Percentiles rank a stretch among this genome's conserved stretches.
phyloP scores from a whole-genome alignment of 2,797 vertebrate genomes.

The Eospalax fontanierii region DNA sequence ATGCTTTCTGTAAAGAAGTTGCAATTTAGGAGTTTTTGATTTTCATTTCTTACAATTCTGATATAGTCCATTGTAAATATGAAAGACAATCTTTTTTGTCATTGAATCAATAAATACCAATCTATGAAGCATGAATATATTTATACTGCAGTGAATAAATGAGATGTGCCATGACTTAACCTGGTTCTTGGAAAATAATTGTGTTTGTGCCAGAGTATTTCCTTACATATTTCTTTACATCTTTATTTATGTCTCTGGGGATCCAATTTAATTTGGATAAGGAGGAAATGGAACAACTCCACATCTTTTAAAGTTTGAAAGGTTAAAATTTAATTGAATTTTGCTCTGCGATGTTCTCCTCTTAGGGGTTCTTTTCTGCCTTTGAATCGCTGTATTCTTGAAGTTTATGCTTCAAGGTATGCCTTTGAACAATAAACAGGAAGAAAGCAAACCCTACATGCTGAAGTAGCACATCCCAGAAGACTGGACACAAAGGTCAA shows the following conservation, averaged over 20 bases:
- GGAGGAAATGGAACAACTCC: slow-evolving; percentile 75
- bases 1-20: slow-evolving; percentile 37
- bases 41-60: not conserved
- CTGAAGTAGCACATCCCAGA: not conserved
- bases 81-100: slow-evolving; percentile 56
- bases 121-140: slow-evolving; percentile 42
- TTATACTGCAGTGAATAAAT: slow-evolving; percentile 63
- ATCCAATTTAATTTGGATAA: slow-evolving; percentile 82
- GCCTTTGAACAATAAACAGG: slow-evolving; percentile 54
- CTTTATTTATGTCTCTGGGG: slow-evolving; percentile 83
- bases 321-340: slow-evolving; percentile 85
- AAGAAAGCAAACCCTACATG: slow-evolving; percentile 10
- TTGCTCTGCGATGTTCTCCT: slow-evolving; percentile 52
- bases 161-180: slow-evolving; percentile 73
- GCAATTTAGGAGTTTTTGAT: not conserved
- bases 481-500: slow-evolving; percentile 71
- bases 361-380: slow-evolving; percentile 66
- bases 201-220: slow-evolving; percentile 74
- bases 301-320: slow-evolving; percentile 81
- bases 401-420: slow-evolving; percentile 58
- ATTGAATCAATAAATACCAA: slow-evolving; percentile 78
- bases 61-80: slow-evolving; percentile 14
- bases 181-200: slow-evolving; percentile 72
- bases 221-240: slow-evolving; percentile 71
- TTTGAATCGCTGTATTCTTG: slow-evolving; percentile 58